phyloP scores from a whole-genome alignment of 2,888 invertebrate species.

The Xestia sexstrigata region DNA sequence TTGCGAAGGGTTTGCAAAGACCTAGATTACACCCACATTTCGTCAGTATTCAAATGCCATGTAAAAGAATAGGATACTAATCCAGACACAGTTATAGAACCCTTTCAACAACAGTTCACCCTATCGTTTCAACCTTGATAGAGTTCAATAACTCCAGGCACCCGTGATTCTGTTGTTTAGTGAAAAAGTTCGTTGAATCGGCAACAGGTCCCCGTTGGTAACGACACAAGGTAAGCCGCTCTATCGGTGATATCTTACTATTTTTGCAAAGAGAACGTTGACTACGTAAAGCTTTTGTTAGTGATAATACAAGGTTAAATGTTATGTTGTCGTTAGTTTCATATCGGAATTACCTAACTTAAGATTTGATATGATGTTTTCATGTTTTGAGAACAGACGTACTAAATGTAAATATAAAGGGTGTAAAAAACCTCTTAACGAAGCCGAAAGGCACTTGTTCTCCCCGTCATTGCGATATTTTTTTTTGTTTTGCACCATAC shows the following conservation, averaged over 20 bases:
- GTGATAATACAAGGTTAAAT: conserved; percentile 53
- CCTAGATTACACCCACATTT: neutral
- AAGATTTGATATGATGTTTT: neutral
- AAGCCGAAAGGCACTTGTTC: no score
- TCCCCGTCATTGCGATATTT: no score
- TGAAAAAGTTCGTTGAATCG: conserved; percentile 41
- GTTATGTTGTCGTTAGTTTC: conserved; percentile 32
- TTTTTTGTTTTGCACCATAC: no score
- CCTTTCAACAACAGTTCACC: neutral
- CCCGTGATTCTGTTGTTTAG: conserved; percentile 32
- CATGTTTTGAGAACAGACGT: neutral
- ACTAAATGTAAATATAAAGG: conserved; percentile 3
- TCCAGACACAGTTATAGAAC: neutral
- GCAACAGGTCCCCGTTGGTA: conserved; percentile 46
- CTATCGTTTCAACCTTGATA: conserved; percentile 23
- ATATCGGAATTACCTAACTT: conserved; percentile 11
- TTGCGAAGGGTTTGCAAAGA: neutral
- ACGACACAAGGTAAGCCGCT: conserved; percentile 49
- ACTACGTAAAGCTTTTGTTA: conserved; percentile 12
- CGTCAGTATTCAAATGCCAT: neutral
- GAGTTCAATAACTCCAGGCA: conserved; percentile 36
- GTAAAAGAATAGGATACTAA: neutral
- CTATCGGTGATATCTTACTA: conserved; percentile 39
- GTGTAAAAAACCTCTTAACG: no score
- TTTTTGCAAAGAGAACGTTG: conserved; percentile 35